Percentiles rank a stretch among this genome's conserved stretches.
Evolutionary conservation across 1,140 invertebrate species (phyloP).

Genomic region (Sycophila sp.): DNA sequence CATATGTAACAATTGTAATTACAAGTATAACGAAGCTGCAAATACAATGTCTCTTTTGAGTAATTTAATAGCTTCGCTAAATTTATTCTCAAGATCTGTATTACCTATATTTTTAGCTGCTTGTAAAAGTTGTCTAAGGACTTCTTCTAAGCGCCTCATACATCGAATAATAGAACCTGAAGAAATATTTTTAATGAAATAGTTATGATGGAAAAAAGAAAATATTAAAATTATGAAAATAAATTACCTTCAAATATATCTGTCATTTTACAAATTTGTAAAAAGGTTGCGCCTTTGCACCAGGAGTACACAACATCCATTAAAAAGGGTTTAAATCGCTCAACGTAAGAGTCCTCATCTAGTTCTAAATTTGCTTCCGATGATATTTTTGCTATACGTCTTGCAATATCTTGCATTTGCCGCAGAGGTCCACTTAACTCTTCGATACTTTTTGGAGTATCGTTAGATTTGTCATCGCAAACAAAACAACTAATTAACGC

Average conservation of each 20-base stretch:
- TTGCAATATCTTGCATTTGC: constrained; percentile 85
- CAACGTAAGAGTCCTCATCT: constrained; percentile 92
- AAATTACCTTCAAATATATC: constrained; percentile 94
- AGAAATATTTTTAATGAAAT: constrained; percentile 51
- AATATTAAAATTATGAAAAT: constrained; percentile 23
- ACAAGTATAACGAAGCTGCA: constrained; percentile 97
- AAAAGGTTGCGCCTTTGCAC: constrained; percentile 94
- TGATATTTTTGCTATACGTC: constrained; percentile 91
- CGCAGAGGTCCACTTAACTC: constrained; percentile 87
- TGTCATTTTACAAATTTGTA: constrained; percentile 95
- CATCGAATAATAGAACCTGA: constrained; percentile 97
- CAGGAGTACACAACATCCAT: constrained; percentile 98
- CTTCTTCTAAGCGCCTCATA: constrained; percentile 95
- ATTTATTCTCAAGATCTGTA: constrained; percentile 95
- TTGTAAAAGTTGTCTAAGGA: constrained; percentile 93
- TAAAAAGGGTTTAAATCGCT: constrained; percentile 91
- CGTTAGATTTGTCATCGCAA: constrained; percentile 92
- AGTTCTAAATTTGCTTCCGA: constrained; percentile 90
- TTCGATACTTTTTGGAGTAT: constrained; percentile 85
- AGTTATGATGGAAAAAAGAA: no score
- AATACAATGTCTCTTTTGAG: constrained; percentile 99
- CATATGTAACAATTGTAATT: constrained; percentile 49
- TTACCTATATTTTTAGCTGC: constrained; percentile 98
- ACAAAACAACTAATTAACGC: constrained; percentile 97
- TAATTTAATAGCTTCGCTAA: constrained; percentile 89